phyloP scores from a whole-genome alignment of 2,888 invertebrate genomes.

The Endomychus coccineus region DNA sequence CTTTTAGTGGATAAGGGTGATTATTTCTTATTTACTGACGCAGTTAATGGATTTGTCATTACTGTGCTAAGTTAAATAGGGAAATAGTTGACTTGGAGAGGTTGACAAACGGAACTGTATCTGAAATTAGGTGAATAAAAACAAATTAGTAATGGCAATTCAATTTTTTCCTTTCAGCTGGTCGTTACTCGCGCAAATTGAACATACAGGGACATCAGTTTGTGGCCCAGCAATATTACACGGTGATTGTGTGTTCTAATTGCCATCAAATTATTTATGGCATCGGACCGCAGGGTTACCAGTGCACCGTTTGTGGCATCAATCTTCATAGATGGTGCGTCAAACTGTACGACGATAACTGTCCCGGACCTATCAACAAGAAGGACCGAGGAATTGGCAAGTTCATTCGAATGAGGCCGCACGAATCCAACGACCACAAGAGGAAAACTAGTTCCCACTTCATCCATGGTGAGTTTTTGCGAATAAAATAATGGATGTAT shows the following conservation, averaged over 20 bases:
- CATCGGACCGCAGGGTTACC: conserved; percentile 93
- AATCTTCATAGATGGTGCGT: conserved; percentile 42
- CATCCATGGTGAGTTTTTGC: conserved; percentile 40
- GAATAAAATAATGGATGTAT: not conserved
- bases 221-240: conserved; percentile 79
- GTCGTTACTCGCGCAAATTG: conserved; percentile 42
- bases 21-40: too few species aligned
- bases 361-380: conserved; percentile 42
- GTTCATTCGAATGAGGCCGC: conserved; percentile 35
- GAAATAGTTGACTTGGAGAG: too few species aligned
- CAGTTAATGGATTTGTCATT: too few species aligned
- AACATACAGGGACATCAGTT: conserved; percentile 85
- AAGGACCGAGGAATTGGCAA: conserved; percentile 38
- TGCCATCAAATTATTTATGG: conserved; percentile 91
- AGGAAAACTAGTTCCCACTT: conserved; percentile 44
- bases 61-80: too few species aligned
- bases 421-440: conserved; percentile 38
- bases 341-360: conserved; percentile 41
- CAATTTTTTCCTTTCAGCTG: conserved; percentile 9
- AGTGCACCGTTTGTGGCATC: conserved; percentile 60
- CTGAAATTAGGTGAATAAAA: too few species aligned
- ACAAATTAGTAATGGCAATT: not conserved
- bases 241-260: conserved; percentile 86
- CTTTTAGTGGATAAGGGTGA: too few species aligned
- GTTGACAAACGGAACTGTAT: too few species aligned